These are phyloP conservation scores for Callipepla squamata DNA, from an alignment of 2,113 vertebrate genomes.

Conservation along the genomic window DNA sequence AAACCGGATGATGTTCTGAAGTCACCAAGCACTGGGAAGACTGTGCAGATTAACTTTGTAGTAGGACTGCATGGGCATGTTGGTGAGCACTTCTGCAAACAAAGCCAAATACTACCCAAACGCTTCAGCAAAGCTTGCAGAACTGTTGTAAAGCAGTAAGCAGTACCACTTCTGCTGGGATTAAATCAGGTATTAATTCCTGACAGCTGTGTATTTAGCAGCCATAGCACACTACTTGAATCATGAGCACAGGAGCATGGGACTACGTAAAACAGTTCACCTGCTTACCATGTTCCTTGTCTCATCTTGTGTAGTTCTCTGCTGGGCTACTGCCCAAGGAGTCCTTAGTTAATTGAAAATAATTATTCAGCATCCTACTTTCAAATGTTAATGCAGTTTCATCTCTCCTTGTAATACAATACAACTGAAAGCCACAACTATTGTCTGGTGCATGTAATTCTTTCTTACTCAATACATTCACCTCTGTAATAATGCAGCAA, in stretches of 20 bases:
- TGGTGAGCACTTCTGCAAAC: background rate
- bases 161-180: background rate
- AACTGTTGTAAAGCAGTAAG: background rate
- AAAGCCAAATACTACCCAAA: background rate
- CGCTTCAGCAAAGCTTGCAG: background rate
- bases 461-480: slow-evolving; percentile 39
- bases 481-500: slow-evolving; percentile 46
- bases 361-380: slow-evolving; percentile 73
- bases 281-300: background rate
- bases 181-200: background rate
- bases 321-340: slow-evolving; percentile 68
- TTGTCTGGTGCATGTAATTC: slow-evolving; percentile 64
- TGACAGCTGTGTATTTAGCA: background rate
- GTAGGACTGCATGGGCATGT: background rate
- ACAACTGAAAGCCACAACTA: slow-evolving; percentile 50
- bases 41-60: background rate
- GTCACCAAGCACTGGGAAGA: slow-evolving; percentile 33
- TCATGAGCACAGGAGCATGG: background rate
- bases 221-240: background rate
- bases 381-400: slow-evolving; percentile 66
- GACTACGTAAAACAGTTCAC: background rate
- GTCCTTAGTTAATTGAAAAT: slow-evolving; percentile 77
- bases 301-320: background rate
- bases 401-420: slow-evolving; percentile 67
- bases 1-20: background rate